Percentiles rank a stretch among this genome's conserved stretches.
phyloP scores from a whole-genome alignment of 2,113 vertebrate species.

The Ploceus nigricollis region DNA sequence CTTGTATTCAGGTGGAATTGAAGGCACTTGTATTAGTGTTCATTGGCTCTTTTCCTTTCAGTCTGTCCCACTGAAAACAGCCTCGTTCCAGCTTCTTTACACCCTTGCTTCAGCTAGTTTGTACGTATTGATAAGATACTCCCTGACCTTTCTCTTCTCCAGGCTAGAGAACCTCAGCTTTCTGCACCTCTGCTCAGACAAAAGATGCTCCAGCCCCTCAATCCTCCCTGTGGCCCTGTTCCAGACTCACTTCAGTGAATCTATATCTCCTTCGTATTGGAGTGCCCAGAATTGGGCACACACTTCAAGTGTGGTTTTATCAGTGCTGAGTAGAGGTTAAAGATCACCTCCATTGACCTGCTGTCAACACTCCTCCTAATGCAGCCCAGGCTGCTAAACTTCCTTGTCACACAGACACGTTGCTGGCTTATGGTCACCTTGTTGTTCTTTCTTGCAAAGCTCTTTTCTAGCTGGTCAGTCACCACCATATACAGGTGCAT shows the following conservation, averaged over 20 bases:
- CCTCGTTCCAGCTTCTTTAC: neutral
- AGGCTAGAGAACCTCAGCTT: neutral
- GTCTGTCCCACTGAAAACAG: neutral
- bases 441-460: neutral
- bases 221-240: neutral
- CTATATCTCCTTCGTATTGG: neutral
- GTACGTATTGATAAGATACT: fast-evolving
- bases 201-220: neutral
- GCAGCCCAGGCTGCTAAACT: neutral
- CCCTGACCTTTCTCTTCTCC: neutral
- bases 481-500: neutral
- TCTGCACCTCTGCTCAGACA: neutral
- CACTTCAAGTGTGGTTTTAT: neutral
- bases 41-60: neutral
- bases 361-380: neutral
- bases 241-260: neutral
- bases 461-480: neutral
- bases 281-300: neutral
- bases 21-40: neutral
- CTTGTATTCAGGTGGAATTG: neutral
- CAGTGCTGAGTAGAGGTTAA: neutral
- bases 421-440: neutral
- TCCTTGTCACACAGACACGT: neutral
- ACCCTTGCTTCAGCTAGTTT: neutral
- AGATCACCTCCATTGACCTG: fast-evolving